Evolutionary conservation across 2,113 vertebrate genomes (phyloP).

Genomic region (Lophotis ruficrista): DNA sequence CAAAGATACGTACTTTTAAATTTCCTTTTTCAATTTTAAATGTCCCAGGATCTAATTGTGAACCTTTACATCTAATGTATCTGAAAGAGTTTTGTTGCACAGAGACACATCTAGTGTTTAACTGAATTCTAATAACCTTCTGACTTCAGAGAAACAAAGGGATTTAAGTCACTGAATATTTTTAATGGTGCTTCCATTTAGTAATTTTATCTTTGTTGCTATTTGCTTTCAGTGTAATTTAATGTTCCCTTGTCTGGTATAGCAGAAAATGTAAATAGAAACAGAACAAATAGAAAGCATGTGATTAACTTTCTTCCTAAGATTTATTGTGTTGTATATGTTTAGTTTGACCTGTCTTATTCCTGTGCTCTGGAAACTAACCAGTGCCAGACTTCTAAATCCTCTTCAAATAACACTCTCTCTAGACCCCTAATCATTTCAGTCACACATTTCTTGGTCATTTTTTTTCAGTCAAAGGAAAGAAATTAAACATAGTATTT

Average conservation of each 20-base stretch:
- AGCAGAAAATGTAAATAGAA: conserved; percentile 54
- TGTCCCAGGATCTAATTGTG: background rate
- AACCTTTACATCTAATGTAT: background rate
- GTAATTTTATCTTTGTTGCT: conserved; percentile 45
- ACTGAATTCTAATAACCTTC: background rate
- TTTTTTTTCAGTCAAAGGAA: background rate
- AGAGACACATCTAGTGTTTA: background rate
- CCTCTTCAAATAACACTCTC: conserved; percentile 37
- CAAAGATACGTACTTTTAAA: background rate
- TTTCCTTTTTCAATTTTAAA: background rate
- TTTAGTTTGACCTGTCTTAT: conserved; percentile 49
- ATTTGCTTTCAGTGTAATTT: conserved; percentile 53
- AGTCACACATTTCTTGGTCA: background rate
- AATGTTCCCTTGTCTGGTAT: background rate
- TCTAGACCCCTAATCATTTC: background rate
- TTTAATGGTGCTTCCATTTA: conserved; percentile 1
- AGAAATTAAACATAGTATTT: background rate
- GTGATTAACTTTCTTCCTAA: conserved; percentile 9
- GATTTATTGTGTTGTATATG: conserved; percentile 43
- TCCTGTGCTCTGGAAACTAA: conserved; percentile 44
- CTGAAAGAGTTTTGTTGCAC: background rate
- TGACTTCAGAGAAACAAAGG: background rate
- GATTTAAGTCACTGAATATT: background rate
- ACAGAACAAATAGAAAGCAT: conserved; percentile 26
- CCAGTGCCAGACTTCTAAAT: conserved; percentile 39